Evolutionary conservation across 92 coral and sea anemone species (phyloP), one percentile per base, ranked within the genome.

Genomic region (Parazoanthus darwini): DNA sequence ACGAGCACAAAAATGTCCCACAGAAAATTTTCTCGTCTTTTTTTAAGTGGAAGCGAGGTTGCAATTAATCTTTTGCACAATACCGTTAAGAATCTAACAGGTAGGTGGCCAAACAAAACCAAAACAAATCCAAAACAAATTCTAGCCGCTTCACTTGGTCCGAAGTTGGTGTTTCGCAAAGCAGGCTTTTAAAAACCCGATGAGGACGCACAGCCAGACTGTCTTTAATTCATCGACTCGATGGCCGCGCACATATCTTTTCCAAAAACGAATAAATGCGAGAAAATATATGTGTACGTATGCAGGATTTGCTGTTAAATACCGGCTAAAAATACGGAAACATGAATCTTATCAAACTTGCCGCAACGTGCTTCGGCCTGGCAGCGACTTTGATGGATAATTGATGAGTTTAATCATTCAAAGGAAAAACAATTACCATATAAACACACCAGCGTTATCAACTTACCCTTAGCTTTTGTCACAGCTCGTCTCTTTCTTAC

Each of bases 401-500:
- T 63, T 63, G 0, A 63, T 63, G 26, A 63, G 70, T 22, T 63
- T 26, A 63, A 63, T 63, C 26, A 18, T 54, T 54, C 14, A 29
- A 36, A 2, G 15, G n/a, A 46, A 29, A 79, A 51, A 50, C 70
- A 80, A 56, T 18, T 8, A 18, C 70, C 43, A 1, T 3, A 80
- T 3, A 56, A 26, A 54, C n/a, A 63, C 70, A 51, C 58, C 82
- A 79, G 72, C 6, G 73, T 1, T 18, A 36, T 58, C 50, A 35
- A 66, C 77, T 51, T 84, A 84, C 87, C 87, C 25, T 84, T 84
- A 26, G 66, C 20, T 48, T 84, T 84, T 80, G 88, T 37, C 23
- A 91, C 81, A 46, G 44, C 10, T 4, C 87, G 63, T 77, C 90
- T 86, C 36, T 86, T 92, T 50, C 92, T 81, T 35, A 82, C 76